phyloP scores from a whole-genome alignment of 2,113 vertebrate species.

The Pachycephala philippinensis region DNA sequence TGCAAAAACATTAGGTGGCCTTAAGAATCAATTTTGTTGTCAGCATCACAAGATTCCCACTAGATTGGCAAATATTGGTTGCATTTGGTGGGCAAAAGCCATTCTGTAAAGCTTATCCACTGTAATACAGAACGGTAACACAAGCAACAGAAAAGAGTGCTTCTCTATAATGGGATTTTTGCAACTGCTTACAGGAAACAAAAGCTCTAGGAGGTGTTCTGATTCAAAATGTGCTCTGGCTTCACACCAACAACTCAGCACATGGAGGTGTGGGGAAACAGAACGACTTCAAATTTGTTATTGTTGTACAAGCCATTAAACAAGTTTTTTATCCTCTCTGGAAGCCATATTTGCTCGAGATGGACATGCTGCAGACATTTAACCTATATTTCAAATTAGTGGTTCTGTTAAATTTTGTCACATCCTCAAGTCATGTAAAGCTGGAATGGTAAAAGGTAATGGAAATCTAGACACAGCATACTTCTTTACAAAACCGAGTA shows the following conservation, averaged over 20 bases:
- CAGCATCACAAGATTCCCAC: not conserved
- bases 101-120: not conserved
- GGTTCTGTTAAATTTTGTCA: not conserved
- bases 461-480: not conserved
- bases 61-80: not conserved
- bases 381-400: not conserved
- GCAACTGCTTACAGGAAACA: not conserved
- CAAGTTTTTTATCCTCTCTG: not conserved
- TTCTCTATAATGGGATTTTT: not conserved
- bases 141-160: not conserved
- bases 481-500: not conserved
- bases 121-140: not conserved
- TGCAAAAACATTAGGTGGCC: not conserved
- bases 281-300: not conserved
- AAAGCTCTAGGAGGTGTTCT: not conserved
- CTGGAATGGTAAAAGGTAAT: not conserved
- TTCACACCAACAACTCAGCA: not conserved
- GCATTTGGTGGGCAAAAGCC: not conserved
- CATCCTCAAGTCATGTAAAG: not conserved
- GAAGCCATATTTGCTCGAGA: not conserved
- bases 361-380: not conserved
- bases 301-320: not conserved
- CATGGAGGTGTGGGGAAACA: not conserved
- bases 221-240: not conserved
- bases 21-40: not conserved